These are phyloP conservation scores for Neotoma lepida DNA, from an alignment of 2,113 vertebrate species.

Conservation along the genomic window DNA sequence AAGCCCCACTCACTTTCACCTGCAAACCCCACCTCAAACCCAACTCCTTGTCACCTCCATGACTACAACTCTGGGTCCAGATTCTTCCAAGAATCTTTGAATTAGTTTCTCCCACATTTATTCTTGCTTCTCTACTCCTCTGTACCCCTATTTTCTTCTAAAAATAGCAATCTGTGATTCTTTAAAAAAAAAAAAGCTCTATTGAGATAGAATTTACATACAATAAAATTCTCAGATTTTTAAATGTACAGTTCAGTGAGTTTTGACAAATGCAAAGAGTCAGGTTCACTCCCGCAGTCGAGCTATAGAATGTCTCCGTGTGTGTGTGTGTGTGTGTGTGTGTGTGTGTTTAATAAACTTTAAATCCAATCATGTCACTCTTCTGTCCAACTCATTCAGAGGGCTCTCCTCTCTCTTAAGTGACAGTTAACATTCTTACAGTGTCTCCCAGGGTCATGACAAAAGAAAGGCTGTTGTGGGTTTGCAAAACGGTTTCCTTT, in stretches of 20 bases:
- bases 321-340: not conserved
- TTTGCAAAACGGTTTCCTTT: not conserved
- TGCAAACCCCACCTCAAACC: not conserved
- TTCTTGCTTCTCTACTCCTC: not conserved
- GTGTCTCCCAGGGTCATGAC: not conserved
- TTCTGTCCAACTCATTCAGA: not conserved
- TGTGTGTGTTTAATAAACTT: slow-evolving; percentile 31
- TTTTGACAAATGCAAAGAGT: slow-evolving; percentile 48
- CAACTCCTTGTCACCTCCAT: not conserved
- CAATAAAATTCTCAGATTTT: slow-evolving; percentile 51
- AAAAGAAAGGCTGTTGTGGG: not conserved
- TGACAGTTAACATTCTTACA: not conserved
- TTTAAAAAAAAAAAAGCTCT: slow-evolving; percentile 16
- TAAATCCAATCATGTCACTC: slow-evolving; percentile 2
- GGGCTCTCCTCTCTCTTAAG: not conserved
- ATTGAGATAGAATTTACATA: slow-evolving; percentile 20
- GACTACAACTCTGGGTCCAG: not conserved
- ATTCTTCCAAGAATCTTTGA: not conserved
- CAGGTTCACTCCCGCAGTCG: not conserved
- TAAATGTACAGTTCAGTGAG: not conserved
- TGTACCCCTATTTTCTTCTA: not conserved
- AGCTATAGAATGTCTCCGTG: not conserved
- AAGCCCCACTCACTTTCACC: not conserved
- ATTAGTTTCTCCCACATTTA: not conserved
- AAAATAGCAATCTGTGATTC: not conserved